Evolutionary conservation across 1,140 invertebrate species (phyloP), one percentile per base, ranked within the genome.

Genomic region (Drusus annulatus): DNA sequence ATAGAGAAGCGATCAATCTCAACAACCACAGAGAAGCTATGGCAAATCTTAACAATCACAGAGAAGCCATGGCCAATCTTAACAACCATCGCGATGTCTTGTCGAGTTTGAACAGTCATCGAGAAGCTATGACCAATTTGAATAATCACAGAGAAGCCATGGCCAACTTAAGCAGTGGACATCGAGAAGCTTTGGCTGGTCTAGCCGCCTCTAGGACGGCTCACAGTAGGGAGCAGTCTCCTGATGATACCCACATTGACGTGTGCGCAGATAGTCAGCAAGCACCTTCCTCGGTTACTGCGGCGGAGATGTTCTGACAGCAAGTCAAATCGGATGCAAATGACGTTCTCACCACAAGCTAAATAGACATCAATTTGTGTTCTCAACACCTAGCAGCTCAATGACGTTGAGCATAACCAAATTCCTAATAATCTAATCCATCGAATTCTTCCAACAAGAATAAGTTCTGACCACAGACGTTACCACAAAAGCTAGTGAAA

Each of bases 261-360:
- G 81, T 83, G 2, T 58, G 79, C 50, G 79, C 77, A 17, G 81
- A 83, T 71, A 80, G 75, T 52, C 69, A 74, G 17, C 52, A 52
- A 28, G 21, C 69, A 51, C 77, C 50, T 62, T 76, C 50, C 54
- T 76, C 80, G 36, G 54, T 80, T 52, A 51, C 77, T 21, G 69
- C 69, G 4, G 58, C 81, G 23, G 82, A 83, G 65, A 79, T 79
- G 60, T 83, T 83, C 80, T 83, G 82, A 83, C 82, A 83, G 36
- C 78, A 75, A 56, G 50, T 75, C 31, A 83, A 80, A 73, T 63
- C 78, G 28, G 81, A 83, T 31, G 74, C 81, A 4, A 69, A 75
- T 10, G 81, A 83, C 36, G 75, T 80, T 19, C 63, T 83, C 19
- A 68, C 81, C 13, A 36, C 65, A 13, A 69, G 65, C 25, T 74